phyloP scores from a whole-genome alignment of 2,888 invertebrate species.

The Stegana nigrithorax region DNA sequence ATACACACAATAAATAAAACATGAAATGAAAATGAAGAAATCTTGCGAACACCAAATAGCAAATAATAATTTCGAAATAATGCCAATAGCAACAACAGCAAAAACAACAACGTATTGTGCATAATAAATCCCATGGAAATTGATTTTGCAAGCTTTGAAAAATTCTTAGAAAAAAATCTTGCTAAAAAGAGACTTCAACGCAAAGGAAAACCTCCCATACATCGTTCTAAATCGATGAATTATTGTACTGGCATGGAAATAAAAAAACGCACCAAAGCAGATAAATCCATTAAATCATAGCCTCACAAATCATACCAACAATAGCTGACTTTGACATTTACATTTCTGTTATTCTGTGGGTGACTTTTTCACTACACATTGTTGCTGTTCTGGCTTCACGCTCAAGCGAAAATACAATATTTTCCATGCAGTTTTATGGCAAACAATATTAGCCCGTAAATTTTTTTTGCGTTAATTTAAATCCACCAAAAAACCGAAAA shows the following conservation, averaged over 20 bases:
- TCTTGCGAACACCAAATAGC: too few relatives aligned
- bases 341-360: constrained; percentile 6
- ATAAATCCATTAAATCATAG: not conserved
- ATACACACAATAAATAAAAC: too few relatives aligned
- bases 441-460: too few relatives aligned
- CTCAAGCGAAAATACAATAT: too few relatives aligned
- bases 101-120: not conserved
- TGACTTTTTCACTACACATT: too few relatives aligned
- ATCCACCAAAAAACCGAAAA: too few relatives aligned
- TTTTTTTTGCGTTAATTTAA: too few relatives aligned
- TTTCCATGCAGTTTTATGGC: too few relatives aligned
- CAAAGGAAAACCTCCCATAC: too few relatives aligned
- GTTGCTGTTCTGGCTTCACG: too few relatives aligned
- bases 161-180: not conserved
- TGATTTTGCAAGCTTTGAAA: not conserved
- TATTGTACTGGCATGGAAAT: not conserved
- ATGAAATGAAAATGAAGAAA: too few relatives aligned
- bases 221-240: constrained; percentile 14
- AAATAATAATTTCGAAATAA: too few relatives aligned
- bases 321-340: not conserved
- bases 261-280: not conserved
- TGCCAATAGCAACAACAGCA: not conserved
- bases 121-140: not conserved
- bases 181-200: not conserved
- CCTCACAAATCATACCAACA: not conserved